phyloP scores from a whole-genome alignment of 2,888 invertebrate species.

The Cryptophagus acutangulus region DNA sequence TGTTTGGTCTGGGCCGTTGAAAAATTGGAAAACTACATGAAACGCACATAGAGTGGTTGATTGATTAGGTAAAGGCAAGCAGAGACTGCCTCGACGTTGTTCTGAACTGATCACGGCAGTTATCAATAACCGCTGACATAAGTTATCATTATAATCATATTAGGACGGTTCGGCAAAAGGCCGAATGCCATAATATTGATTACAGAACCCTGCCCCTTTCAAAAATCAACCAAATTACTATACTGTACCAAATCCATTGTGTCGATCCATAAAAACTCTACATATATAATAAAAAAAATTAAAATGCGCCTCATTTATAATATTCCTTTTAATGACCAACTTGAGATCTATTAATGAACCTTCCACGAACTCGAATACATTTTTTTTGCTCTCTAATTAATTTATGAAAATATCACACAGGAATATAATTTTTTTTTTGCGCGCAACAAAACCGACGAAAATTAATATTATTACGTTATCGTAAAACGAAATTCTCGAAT shows the following conservation, averaged over 20 bases:
- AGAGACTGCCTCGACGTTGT: constrained; percentile 23
- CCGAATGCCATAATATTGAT: constrained; percentile 36
- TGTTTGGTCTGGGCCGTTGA: constrained; percentile 22
- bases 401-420: no score
- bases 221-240: constrained; percentile 8
- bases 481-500: constrained; percentile 14
- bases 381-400: no score
- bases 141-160: constrained; percentile 47
- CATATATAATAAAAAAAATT: constrained; percentile 1
- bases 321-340: no score
- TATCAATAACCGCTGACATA: constrained; percentile 44
- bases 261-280: not conserved
- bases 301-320: no score
- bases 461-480: no score
- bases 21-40: constrained; percentile 36
- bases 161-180: constrained; percentile 37
- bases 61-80: constrained; percentile 34
- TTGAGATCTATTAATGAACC: no score
- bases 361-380: no score
- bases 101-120: constrained; percentile 33
- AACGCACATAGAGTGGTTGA: constrained; percentile 31
- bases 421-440: no score
- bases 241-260: constrained; percentile 6
- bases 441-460: no score
- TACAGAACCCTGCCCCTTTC: constrained; percentile 10